phyloP scores from a whole-genome alignment of 1,140 invertebrate species.

The Drosophila guanche region DNA sequence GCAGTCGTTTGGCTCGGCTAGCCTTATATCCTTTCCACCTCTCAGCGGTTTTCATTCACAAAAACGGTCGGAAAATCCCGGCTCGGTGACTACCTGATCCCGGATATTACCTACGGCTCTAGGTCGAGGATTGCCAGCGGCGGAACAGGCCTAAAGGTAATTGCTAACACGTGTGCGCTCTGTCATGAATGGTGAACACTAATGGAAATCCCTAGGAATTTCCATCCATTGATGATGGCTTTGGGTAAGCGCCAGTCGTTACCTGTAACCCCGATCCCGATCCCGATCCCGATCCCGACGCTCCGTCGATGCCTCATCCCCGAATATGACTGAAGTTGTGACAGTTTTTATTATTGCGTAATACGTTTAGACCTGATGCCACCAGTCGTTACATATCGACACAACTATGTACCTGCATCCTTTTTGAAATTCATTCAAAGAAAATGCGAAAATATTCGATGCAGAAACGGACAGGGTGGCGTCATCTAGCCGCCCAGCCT shows the following conservation, averaged over 20 bases:
- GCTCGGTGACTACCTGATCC: slow-evolving; percentile 29
- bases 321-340: slow-evolving; percentile 1
- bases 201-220: slow-evolving; percentile 68
- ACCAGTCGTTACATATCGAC: not conserved
- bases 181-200: slow-evolving; percentile 60
- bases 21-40: slow-evolving; percentile 40
- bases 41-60: slow-evolving; percentile 48
- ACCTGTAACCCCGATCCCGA: slow-evolving; percentile 16
- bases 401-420: not conserved
- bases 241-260: slow-evolving; percentile 4
- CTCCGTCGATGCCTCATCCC: not conserved
- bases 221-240: slow-evolving; percentile 56
- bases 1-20: not conserved
- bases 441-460: not conserved
- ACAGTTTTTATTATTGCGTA: slow-evolving; percentile 72
- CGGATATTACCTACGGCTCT: slow-evolving; percentile 8
- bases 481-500: no score
- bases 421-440: not conserved
- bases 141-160: slow-evolving; percentile 35
- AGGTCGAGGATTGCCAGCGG: not conserved
- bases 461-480: no score
- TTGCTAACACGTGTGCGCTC: slow-evolving; percentile 64
- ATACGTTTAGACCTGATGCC: slow-evolving; percentile 25
- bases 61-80: slow-evolving; percentile 32
- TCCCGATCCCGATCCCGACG: not conserved